Conservation (phyloP, 2,113 vertebrate genomes). For the Serilophus lunatus region DNA sequence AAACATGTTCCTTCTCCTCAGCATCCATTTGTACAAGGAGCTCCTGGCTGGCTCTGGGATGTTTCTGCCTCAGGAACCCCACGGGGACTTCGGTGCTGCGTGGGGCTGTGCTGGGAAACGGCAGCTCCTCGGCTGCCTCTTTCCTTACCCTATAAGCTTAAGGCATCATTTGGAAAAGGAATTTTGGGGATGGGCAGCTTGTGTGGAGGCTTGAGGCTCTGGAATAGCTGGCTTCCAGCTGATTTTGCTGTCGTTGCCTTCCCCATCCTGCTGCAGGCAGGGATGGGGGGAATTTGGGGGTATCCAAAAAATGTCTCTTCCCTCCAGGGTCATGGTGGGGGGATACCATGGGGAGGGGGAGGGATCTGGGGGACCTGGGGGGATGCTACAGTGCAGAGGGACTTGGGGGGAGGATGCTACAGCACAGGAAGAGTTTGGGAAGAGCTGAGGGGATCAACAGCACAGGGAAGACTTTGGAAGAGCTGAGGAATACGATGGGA, state of each 20-base stretch:
- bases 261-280: neutral
- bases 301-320: neutral
- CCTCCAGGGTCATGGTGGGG: rapidly evolving
- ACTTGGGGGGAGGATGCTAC: neutral
- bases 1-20: neutral
- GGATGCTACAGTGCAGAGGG: neutral
- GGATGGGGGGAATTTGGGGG: rapidly evolving
- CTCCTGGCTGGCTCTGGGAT: neutral
- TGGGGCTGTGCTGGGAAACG: rapidly evolving
- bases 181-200: neutral
- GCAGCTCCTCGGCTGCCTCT: neutral
- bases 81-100: rapidly evolving
- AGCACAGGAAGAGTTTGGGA: neutral
- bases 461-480: neutral
- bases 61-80: neutral
- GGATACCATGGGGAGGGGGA: neutral
- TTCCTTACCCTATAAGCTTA: neutral
- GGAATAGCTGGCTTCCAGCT: neutral
- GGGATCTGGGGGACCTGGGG: neutral
- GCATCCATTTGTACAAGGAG: neutral
- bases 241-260: neutral
- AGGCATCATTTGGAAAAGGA: neutral
- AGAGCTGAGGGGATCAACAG: too few relatives aligned
- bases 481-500: neutral
- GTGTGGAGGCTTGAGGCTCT: neutral